Evolutionary conservation across 2,888 invertebrate genomes (phyloP).

Genomic region (Spodoptera littoralis): DNA sequence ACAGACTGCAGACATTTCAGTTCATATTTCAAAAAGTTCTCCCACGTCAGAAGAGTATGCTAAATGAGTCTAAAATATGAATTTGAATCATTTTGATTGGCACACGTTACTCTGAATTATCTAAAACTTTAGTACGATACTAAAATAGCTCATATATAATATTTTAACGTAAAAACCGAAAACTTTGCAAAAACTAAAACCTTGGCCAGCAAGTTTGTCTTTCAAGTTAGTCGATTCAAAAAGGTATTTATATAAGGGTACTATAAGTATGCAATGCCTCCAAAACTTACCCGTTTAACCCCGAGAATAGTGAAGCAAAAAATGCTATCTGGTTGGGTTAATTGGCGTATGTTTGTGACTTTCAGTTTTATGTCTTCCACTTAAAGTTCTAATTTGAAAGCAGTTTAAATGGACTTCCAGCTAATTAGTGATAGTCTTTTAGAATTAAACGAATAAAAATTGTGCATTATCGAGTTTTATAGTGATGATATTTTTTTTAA

Average conservation of each 20-base stretch:
- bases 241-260: constrained; percentile 33
- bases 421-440: constrained; percentile 15
- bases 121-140: constrained; percentile 1
- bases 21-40: too few species aligned
- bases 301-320: constrained; percentile 27
- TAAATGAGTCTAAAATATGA: background rate
- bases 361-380: constrained; percentile 7
- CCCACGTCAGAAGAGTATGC: too few species aligned
- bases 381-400: constrained; percentile 10
- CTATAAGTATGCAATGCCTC: constrained; percentile 34
- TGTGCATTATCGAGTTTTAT: too few species aligned
- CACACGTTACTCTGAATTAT: background rate
- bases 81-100: background rate
- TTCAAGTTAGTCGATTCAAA: constrained; percentile 32
- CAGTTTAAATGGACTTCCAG: constrained; percentile 4
- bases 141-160: constrained; percentile 21
- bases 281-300: constrained; percentile 22
- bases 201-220: constrained; percentile 28
- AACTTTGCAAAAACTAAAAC: constrained; percentile 19
- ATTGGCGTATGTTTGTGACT: constrained; percentile 33
- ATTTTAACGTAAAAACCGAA: constrained; percentile 9
- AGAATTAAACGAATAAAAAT: too few species aligned
- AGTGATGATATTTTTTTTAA: too few species aligned
- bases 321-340: constrained; percentile 31
- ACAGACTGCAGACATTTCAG: too few species aligned